These are phyloP conservation scores for Eristalis arbustorum DNA, from an alignment of 2,888 invertebrate genomes.

Conservation along the genomic window DNA sequence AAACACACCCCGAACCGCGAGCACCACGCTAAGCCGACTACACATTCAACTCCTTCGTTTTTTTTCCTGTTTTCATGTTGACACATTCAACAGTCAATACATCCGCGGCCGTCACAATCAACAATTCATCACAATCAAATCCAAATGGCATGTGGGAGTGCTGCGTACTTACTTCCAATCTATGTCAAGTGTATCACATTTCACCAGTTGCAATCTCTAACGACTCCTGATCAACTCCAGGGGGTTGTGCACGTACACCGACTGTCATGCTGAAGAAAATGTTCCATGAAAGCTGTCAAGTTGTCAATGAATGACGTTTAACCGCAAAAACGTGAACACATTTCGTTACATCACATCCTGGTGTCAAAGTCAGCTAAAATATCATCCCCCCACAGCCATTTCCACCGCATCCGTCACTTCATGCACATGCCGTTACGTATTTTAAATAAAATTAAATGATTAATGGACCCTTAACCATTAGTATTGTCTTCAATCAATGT, in stretches of 20 bases:
- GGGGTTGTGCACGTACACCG: not conserved
- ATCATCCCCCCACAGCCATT: not conserved
- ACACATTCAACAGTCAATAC: not conserved
- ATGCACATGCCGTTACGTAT: not conserved
- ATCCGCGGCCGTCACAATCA: too few species aligned
- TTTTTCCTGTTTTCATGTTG: too few species aligned
- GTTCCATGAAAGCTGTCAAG: not conserved
- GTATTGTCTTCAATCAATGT: slow-evolving; percentile 18
- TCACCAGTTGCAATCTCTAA: not conserved
- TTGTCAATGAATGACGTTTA: not conserved
- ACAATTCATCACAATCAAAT: not conserved
- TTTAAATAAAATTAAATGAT: slow-evolving; percentile 18
- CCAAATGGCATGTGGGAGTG: not conserved
- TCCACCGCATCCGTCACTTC: not conserved
- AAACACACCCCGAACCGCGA: too few species aligned
- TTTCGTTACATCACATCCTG: not conserved
- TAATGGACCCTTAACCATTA: not conserved
- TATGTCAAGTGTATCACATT: not conserved
- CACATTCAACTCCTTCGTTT: too few species aligned
- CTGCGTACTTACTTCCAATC: not conserved
- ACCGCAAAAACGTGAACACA: not conserved
- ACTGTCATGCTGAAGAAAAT: not conserved
- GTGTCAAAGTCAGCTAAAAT: not conserved
- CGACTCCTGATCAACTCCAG: not conserved
- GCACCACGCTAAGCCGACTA: too few species aligned